Percentiles rank a stretch among this genome's conserved stretches.
Conservation (phyloP, 2,797 vertebrate genomes). For the Pangasius larnaudii region DNA sequence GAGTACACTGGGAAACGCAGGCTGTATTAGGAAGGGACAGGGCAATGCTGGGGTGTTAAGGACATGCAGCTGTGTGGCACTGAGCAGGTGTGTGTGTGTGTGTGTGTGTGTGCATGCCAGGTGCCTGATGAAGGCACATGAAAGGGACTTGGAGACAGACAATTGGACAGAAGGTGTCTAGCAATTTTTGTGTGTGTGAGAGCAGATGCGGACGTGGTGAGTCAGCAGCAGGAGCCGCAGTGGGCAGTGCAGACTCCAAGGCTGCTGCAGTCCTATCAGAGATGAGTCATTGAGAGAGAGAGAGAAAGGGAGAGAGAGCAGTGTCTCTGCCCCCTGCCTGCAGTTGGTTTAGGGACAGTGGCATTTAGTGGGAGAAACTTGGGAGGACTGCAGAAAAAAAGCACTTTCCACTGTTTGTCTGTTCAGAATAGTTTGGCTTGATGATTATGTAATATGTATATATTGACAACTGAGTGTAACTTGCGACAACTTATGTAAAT, state of each 20-base stretch:
- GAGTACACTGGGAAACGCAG: neutral
- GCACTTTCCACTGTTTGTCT: neutral
- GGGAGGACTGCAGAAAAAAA: neutral
- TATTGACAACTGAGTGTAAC: neutral
- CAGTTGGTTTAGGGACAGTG: slow-evolving; percentile 29
- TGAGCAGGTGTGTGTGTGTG: slow-evolving; percentile 29
- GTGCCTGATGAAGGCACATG: slow-evolving; percentile 28
- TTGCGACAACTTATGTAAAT: slow-evolving; percentile 10
- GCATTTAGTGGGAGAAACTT: neutral
- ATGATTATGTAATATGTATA: neutral
- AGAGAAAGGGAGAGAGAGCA: neutral
- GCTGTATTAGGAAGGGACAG: neutral
- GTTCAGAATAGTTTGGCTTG: neutral
- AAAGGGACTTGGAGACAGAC: slow-evolving; percentile 13
- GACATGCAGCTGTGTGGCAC: slow-evolving; percentile 40
- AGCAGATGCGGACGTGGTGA: slow-evolving; percentile 44
- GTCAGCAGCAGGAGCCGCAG: slow-evolving; percentile 45
- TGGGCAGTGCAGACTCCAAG: slow-evolving; percentile 40
- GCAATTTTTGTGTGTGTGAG: neutral
- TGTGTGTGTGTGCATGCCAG: slow-evolving; percentile 19
- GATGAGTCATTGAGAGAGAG: slow-evolving; percentile 44
- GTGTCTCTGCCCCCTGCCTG: slow-evolving; percentile 27
- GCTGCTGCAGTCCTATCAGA: slow-evolving; percentile 35
- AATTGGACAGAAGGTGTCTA: slow-evolving; percentile 17
- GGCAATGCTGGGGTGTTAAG: slow-evolving; percentile 16